phyloP scores from a whole-genome alignment of 2,113 vertebrate species.

The Pteropus alecto region DNA sequence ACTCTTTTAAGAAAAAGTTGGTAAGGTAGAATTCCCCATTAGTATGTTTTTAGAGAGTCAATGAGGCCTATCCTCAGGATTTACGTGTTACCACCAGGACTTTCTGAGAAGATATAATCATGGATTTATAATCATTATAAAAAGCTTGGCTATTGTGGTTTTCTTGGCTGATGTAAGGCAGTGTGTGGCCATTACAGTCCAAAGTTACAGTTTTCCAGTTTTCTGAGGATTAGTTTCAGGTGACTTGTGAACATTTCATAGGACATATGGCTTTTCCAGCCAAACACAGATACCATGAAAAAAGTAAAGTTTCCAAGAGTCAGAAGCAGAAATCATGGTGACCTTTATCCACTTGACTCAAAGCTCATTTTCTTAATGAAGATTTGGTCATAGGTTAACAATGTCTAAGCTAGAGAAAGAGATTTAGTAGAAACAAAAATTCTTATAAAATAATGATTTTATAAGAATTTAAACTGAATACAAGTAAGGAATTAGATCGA shows the following conservation, averaged over 20 bases:
- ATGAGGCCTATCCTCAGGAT: neutral
- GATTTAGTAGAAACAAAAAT: neutral
- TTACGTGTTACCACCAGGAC: neutral
- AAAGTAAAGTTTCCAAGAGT: constrained; percentile 48
- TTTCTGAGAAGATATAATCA: constrained; percentile 47
- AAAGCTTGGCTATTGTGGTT: constrained; percentile 54
- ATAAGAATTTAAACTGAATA: neutral
- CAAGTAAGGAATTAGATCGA: neutral
- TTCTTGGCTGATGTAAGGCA: constrained; percentile 76
- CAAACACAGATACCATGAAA: constrained; percentile 75
- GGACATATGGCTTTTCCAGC: constrained; percentile 34
- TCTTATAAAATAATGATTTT: neutral
- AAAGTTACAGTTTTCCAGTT: constrained; percentile 76
- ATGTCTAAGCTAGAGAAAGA: neutral
- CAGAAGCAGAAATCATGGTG: neutral
- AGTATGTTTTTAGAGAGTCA: neutral
- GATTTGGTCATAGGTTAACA: neutral
- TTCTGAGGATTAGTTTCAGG: constrained; percentile 73
- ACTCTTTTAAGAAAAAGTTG: neutral
- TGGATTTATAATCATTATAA: constrained; percentile 10
- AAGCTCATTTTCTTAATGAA: neutral
- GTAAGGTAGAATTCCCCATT: neutral
- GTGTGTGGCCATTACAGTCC: constrained; percentile 72
- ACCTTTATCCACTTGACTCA: neutral
- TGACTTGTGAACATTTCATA: constrained; percentile 40